A percentile compares a stretch with the other conserved stretches of the same genome.
phyloP scores from a whole-genome alignment of 2,797 vertebrate species.

The Crax fasciolata region DNA sequence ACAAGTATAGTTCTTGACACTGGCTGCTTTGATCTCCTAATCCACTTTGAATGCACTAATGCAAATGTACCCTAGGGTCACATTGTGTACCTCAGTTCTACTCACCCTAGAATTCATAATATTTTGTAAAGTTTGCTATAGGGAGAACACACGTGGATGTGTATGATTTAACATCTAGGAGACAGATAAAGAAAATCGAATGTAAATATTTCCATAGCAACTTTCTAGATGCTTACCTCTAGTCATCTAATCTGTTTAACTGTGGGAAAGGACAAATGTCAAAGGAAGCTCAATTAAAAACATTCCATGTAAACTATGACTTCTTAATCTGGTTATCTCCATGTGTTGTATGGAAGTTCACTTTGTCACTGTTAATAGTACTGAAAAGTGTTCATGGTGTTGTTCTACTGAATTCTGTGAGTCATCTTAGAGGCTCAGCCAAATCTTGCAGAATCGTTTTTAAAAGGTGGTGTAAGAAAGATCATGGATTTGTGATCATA shows the following conservation, averaged over 20 bases:
- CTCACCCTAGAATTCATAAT: not conserved
- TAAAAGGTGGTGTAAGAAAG: rapidly evolving
- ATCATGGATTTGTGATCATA: not conserved
- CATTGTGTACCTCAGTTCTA: not conserved
- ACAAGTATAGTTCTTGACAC: not conserved
- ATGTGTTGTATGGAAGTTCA: not conserved
- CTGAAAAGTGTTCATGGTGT: not conserved
- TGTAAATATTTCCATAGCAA: not conserved
- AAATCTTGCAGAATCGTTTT: not conserved
- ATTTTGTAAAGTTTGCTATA: not conserved
- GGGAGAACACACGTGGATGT: not conserved
- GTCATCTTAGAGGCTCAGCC: not conserved
- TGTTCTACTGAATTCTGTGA: not conserved
- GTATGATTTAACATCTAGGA: not conserved
- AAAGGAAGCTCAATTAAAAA: not conserved
- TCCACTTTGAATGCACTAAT: not conserved
- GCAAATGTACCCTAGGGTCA: not conserved
- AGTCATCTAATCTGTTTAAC: not conserved
- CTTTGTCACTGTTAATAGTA: not conserved
- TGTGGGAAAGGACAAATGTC: not conserved
- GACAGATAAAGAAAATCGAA: not conserved
- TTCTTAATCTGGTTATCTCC: not conserved
- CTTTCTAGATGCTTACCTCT: not conserved
- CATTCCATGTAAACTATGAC: not conserved
- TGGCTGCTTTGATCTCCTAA: not conserved